Evolutionary conservation across 2,113 vertebrate species (phyloP).

Genomic region (Glareola pratincola): DNA sequence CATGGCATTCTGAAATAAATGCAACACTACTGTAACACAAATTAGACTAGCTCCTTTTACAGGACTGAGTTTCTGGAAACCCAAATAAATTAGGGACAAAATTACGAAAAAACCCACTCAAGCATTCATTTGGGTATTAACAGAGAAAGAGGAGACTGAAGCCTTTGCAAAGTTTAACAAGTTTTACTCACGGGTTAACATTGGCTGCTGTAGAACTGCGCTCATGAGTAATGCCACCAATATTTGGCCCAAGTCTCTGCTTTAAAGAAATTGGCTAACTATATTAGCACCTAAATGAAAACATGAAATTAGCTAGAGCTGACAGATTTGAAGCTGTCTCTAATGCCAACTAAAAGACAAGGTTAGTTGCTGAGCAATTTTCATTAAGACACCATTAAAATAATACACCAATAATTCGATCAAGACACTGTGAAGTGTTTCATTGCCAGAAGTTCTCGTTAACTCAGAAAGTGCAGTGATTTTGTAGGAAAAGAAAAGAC

Average conservation of each 20-base stretch:
- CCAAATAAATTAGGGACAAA: background rate
- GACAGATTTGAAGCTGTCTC: background rate
- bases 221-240: background rate
- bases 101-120: background rate
- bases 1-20: background rate
- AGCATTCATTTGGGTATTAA: background rate
- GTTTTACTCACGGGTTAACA: background rate
- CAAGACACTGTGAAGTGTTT: background rate
- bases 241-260: background rate
- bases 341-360: constrained; percentile 13
- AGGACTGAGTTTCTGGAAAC: background rate
- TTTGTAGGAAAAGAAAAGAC: background rate
- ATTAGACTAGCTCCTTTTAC: background rate
- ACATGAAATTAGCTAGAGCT: background rate
- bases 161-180: background rate
- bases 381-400: constrained; percentile 47
- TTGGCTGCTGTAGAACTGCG: background rate
- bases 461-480: constrained; percentile 20
- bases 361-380: constrained; percentile 44
- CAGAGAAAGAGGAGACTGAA: background rate
- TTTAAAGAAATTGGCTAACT: constrained; percentile 1
- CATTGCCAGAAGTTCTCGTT: constrained; percentile 23
- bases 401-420: constrained; percentile 38
- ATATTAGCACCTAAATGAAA: background rate
- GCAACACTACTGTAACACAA: background rate